Conservation (phyloP, 37 sponge, comb jelly and placozoan species). For the Crambe crambe region DNA sequence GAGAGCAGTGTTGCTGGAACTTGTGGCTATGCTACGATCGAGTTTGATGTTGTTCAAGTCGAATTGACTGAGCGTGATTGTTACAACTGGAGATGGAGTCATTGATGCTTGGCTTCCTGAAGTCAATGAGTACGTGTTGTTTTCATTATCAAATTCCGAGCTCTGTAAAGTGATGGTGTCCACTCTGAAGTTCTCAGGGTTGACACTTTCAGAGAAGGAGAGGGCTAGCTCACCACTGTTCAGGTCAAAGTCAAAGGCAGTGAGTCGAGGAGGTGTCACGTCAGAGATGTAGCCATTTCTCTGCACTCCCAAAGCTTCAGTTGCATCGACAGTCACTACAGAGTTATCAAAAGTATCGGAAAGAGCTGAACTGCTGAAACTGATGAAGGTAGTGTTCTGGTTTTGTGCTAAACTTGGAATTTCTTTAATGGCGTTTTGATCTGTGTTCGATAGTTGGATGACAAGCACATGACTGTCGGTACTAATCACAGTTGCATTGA, state of each 20-base stretch:
- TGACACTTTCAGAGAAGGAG: conserved; percentile 81
- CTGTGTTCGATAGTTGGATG: conserved; percentile 45
- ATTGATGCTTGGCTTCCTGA: conserved; percentile 21
- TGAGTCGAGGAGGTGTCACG: conserved; percentile 60
- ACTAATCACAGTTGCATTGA: conserved; percentile 26
- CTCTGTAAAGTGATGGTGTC: conserved; percentile 31
- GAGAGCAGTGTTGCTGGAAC: conserved; percentile 42
- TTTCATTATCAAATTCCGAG: not conserved
- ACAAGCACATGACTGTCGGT: conserved; percentile 22
- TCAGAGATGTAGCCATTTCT: conserved; percentile 38
- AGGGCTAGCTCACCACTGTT: conserved; percentile 64
- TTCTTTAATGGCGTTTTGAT: conserved; percentile 64
- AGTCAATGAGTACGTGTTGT: conserved; percentile 12
- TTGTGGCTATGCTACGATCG: conserved; percentile 58
- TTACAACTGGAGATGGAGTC: conserved; percentile 41
- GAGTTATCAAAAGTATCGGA: conserved; percentile 72
- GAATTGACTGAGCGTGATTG: conserved; percentile 38
- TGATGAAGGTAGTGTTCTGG: conserved; percentile 66
- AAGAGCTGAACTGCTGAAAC: conserved; percentile 35
- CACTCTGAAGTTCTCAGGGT: conserved; percentile 36
- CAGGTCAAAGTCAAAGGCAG: conserved; percentile 75
- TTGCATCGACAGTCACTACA: conserved; percentile 37
- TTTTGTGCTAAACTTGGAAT: conserved; percentile 46
- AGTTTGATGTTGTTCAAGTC: conserved; percentile 71
- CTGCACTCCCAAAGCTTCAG: conserved; percentile 41